phyloP scores from a whole-genome alignment of 2,888 invertebrate genomes.

The Noctua janthe region DNA sequence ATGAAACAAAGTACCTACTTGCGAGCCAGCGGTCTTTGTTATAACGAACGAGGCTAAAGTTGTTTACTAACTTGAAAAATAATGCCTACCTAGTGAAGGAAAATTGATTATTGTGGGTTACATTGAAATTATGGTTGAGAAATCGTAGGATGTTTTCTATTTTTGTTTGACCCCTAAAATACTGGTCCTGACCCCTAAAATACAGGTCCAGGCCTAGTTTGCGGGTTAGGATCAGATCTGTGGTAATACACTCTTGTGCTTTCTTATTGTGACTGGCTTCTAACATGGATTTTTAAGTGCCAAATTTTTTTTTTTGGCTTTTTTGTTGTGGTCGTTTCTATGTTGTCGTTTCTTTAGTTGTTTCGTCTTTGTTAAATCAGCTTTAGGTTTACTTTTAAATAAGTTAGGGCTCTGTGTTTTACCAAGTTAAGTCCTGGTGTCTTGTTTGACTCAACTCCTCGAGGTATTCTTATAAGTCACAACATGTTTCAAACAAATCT shows the following conservation, averaged over 20 bases:
- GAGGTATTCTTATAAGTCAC: constrained; percentile 3
- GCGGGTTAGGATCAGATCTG: too few species aligned
- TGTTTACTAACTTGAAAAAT: constrained; percentile 37
- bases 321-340: background rate
- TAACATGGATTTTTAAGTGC: too few species aligned
- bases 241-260: too few species aligned
- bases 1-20: constrained; percentile 57
- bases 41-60: constrained; percentile 9
- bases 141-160: background rate
- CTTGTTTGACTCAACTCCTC: background rate
- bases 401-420: too few species aligned
- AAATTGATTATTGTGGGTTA: background rate
- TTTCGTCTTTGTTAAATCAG: background rate
- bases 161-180: too few species aligned
- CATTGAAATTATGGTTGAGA: background rate
- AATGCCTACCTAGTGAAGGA: constrained; percentile 9
- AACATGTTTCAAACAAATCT: background rate
- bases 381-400: constrained; percentile 1
- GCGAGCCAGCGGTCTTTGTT: constrained; percentile 47
- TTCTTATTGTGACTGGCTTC: too few species aligned
- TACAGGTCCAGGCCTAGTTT: too few species aligned
- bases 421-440: background rate
- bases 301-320: too few species aligned
- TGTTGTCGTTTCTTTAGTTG: too few species aligned
- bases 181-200: too few species aligned